A percentile compares a stretch with the other conserved stretches of the same genome.
Evolutionary conservation across 2,888 invertebrate genomes (phyloP).

Genomic region (Platycnemis pennipes): DNA sequence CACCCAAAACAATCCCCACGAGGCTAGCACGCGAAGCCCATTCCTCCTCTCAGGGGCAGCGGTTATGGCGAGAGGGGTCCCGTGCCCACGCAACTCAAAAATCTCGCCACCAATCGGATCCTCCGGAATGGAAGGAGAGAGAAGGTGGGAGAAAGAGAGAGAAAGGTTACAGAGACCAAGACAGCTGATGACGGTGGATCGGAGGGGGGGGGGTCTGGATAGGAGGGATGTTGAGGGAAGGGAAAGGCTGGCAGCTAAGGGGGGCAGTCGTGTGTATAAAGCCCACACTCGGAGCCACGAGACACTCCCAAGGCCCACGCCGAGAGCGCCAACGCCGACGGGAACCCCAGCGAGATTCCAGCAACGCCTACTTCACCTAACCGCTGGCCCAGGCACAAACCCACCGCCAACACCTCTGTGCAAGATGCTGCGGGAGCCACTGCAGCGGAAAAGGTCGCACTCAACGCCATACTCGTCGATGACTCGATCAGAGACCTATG

Average conservation of each 20-base stretch:
- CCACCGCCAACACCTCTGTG: not conserved
- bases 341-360: slow-evolving; percentile 48
- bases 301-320: slow-evolving; percentile 59
- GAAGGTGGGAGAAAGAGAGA: not conserved
- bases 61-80: slow-evolving; percentile 48
- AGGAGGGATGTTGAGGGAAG: not conserved
- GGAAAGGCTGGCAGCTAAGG: not conserved
- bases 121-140: not conserved
- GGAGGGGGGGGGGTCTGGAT: not conserved
- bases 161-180: not conserved
- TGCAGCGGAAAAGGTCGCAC: not conserved
- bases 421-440: not conserved
- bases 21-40: not conserved
- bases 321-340: slow-evolving; percentile 4
- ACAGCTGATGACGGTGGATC: slow-evolving; percentile 34
- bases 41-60: not conserved
- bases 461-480: not conserved
- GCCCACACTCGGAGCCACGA: slow-evolving; percentile 19
- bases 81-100: slow-evolving; percentile 41
- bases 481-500: no score
- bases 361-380: slow-evolving; percentile 16
- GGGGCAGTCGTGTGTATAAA: slow-evolving; percentile 38
- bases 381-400: not conserved
- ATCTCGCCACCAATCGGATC: slow-evolving; percentile 41
- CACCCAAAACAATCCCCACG: slow-evolving; percentile 57